A percentile compares a stretch with the other conserved stretches of the same genome.
Conservation (phyloP, 2,797 vertebrate species). For the Anableps anableps region DNA sequence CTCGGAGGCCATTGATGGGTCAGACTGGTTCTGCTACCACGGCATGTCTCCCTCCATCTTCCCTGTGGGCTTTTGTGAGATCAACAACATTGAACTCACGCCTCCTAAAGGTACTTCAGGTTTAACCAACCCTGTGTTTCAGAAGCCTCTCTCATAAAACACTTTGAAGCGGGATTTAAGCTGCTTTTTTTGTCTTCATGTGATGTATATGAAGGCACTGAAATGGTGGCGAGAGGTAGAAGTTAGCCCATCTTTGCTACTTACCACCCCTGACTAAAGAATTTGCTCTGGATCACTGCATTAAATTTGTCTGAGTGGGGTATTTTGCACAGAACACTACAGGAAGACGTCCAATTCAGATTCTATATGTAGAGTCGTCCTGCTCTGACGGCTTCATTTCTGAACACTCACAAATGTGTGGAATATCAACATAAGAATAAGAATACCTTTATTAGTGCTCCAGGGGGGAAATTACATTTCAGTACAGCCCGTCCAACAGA, state of each 20-base stretch:
- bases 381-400: neutral
- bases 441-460: no score
- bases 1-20: slow-evolving; percentile 97
- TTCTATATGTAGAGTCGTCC: neutral
- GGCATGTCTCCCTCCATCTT: slow-evolving; percentile 96
- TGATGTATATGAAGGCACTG: no score
- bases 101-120: slow-evolving; percentile 90
- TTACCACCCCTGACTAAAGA: no score
- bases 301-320: no score
- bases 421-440: neutral
- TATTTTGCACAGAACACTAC: no score
- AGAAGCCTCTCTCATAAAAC: neutral
- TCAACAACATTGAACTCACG: slow-evolving; percentile 97
- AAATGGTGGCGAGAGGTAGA: no score
- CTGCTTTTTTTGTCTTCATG: neutral
- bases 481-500: no score
- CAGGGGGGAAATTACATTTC: no score
- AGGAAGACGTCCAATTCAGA: no score
- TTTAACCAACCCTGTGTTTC: neutral
- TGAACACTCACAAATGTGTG: neutral
- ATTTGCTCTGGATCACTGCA: no score
- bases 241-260: no score
- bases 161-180: neutral
- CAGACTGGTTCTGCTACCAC: slow-evolving; percentile 99
- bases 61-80: slow-evolving; percentile 99